A percentile compares a stretch with the other conserved stretches of the same genome.
These are phyloP conservation scores for Megamerina dolium DNA, from an alignment of 2,888 invertebrate species.

Conservation along the genomic window DNA sequence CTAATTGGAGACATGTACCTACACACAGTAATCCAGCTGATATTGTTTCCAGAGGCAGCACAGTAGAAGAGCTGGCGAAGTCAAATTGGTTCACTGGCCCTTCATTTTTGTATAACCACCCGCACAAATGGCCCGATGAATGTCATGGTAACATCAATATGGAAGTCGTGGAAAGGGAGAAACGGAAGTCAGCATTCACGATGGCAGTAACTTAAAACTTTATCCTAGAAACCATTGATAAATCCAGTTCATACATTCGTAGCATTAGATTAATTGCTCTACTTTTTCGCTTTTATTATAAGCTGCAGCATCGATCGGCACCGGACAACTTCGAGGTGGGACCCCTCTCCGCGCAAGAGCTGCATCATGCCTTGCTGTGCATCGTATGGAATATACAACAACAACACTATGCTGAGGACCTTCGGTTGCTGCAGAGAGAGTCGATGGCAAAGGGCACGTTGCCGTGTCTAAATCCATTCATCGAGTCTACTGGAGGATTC, in stretches of 20 bases:
- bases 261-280: conserved; percentile 1
- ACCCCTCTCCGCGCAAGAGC: neutral
- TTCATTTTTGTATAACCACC: conserved; percentile 4
- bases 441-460: neutral
- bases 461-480: conserved; percentile 11
- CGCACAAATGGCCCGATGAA: conserved; percentile 4
- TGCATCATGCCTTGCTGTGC: conserved; percentile 1
- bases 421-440: neutral
- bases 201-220: neutral
- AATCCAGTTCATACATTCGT: conserved; percentile 2
- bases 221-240: conserved; percentile 1
- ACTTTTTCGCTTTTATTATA: conserved; percentile 6
- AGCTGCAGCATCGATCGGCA: neutral
- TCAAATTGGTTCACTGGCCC: conserved; percentile 16
- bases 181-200: conserved; percentile 5
- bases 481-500: conserved; percentile 9
- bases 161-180: conserved; percentile 1
- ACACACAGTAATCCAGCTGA: conserved; percentile 17
- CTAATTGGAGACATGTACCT: conserved; percentile 17
- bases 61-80: conserved; percentile 8
- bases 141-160: conserved; percentile 1
- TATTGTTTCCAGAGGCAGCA: conserved; percentile 14
- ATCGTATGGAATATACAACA: conserved; percentile 8
- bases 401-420: conserved; percentile 4
- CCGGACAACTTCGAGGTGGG: neutral